phyloP scores from a whole-genome alignment of 1,140 invertebrate genomes.

The Drosophila bocqueti region DNA sequence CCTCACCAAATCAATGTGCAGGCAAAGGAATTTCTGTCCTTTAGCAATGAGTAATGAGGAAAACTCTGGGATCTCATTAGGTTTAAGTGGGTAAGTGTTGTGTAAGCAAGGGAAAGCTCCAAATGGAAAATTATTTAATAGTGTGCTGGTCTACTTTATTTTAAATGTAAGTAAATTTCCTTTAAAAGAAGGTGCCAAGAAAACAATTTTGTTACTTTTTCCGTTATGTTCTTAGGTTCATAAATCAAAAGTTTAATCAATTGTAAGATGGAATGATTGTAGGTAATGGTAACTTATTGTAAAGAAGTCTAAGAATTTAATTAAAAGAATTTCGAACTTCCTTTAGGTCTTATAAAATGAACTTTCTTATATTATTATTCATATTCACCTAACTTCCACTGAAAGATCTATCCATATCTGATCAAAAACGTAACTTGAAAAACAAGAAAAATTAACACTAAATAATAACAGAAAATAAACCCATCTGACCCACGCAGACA shows the following conservation, averaged over 20 bases:
- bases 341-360: not conserved
- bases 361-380: not conserved
- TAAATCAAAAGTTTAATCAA: not conserved
- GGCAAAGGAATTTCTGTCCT: not conserved
- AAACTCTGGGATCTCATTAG: not conserved
- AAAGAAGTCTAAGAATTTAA: not conserved
- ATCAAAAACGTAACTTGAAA: not conserved
- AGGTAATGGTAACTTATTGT: not conserved
- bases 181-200: not conserved
- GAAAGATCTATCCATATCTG: not conserved
- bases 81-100: not conserved
- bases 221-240: not conserved
- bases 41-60: not conserved
- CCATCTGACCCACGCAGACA: constrained; percentile 2
- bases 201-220: not conserved
- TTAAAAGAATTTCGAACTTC: not conserved
- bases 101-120: not conserved
- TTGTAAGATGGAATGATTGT: not conserved
- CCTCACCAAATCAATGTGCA: not conserved
- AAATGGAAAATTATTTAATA: no score
- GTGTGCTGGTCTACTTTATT: not conserved
- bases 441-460: not conserved
- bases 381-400: not conserved
- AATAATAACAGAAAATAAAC: not conserved
- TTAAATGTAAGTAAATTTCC: not conserved